Base-by-base conservation (phyloP, 2,797 vertebrate genomes). In the Helarctos malayanus region DNA sequence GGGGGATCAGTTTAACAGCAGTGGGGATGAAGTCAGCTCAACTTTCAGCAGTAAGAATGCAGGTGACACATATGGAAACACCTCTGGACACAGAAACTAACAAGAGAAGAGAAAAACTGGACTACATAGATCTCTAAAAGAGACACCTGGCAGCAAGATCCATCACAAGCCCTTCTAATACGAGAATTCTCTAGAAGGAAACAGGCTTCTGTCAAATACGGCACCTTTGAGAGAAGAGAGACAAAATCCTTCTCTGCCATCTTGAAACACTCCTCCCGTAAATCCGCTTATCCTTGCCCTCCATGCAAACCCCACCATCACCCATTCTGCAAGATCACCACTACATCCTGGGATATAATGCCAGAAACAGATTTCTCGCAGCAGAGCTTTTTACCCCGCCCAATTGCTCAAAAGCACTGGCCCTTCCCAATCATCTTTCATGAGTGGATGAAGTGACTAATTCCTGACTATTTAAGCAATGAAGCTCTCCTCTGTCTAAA, bases 161-260 rank as follows among this genome's bases (percentile, higher is more conserved):
- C 35, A 52, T 57, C 25, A 1, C 5, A 32, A 76, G 10, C 12
- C 63, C 56, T 89, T 32, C 61, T 86, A 76, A 23, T 45, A 49
- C n/a, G n/a, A 81, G 52, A 85, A 93, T 73, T 57, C 27, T 94
- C n/a, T 18, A 49, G 27, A 68, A 76, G 47, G 56, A 90, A 95
- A 65, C 3, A 57, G 0, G 18, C 3, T 21, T 76, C 27, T 35
- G 8, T 29, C 83, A 52, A 92, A 73, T 18, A n/a, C 71, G 45
- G 45, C 11, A 47, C 29, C 73, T 81, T 71, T n/a, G 32, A 96
- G 41, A 69, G 18, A 92, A 89, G n/a, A 79, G 35, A 79, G 14
- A 63, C 9, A 57, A 18, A 56, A 57, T 73, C 52, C 68, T 63
- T 47, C 65, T 78, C 79, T 81, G n/a, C 19, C 15, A 32, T 85